Evolutionary conservation across 2,888 invertebrate genomes (phyloP).

Genomic region (Campoplex capitator): DNA sequence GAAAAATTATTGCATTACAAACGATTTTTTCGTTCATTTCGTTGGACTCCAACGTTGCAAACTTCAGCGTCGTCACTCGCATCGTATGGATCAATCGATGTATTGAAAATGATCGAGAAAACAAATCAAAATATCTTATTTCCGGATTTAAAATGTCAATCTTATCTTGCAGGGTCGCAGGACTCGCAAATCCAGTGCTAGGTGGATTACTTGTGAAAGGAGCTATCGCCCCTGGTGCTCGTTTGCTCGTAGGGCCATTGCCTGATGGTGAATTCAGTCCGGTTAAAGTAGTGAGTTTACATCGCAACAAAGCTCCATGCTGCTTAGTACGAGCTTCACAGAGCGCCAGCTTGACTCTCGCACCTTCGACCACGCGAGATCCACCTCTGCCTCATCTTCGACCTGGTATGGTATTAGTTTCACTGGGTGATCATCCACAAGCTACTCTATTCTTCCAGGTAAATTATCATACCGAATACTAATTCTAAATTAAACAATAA

Average conservation of each 20-base stretch:
- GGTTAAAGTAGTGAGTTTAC: constrained; percentile 93
- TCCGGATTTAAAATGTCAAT: neutral
- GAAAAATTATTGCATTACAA: too few species aligned
- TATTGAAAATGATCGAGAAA: too few species aligned
- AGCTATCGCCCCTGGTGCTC: constrained; percentile 93
- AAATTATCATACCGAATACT: constrained; percentile 28
- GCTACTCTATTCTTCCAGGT: constrained; percentile 87
- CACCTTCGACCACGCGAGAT: constrained; percentile 85
- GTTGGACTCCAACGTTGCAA: too few species aligned
- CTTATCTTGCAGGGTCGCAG: constrained; percentile 88
- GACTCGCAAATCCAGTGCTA: constrained; percentile 91
- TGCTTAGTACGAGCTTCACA: constrained; percentile 95
- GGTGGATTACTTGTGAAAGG: constrained; percentile 95
- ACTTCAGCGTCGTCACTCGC: too few species aligned
- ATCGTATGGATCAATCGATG: too few species aligned
- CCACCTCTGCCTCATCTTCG: constrained; percentile 87
- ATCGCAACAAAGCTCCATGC: constrained; percentile 96
- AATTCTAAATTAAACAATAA: too few species aligned
- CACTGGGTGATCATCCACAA: constrained; percentile 85
- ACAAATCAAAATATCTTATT: too few species aligned
- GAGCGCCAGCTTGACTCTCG: constrained; percentile 93
- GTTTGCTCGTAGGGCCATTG: constrained; percentile 91
- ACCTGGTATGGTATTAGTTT: constrained; percentile 94
- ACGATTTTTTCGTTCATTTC: too few species aligned
- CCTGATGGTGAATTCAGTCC: constrained; percentile 92